phyloP scores from a whole-genome alignment of 2,888 invertebrate species.

The Eulithis prunata region DNA sequence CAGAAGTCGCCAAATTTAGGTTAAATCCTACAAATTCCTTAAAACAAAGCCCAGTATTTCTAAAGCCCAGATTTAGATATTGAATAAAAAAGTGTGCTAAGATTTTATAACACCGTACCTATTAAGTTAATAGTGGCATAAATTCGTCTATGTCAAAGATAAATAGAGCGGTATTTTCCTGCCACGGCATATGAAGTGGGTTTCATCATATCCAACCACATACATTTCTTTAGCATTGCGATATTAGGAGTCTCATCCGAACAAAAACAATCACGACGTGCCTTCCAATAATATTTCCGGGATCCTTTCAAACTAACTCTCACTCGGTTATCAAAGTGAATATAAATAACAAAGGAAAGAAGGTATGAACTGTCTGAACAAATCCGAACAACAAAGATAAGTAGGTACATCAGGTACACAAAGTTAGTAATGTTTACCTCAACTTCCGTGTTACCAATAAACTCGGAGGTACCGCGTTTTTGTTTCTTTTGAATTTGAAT shows the following conservation, averaged over 20 bases:
- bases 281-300: slow-evolving; percentile 25
- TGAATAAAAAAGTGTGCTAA: no score
- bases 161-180: not conserved
- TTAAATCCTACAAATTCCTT: no score
- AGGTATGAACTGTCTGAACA: not conserved
- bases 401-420: no score
- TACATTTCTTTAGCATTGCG: slow-evolving; percentile 10
- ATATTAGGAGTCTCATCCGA: slow-evolving; percentile 15
- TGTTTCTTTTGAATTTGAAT: no score
- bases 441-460: no score
- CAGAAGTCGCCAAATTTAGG: no score
- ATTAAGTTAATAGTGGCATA: not conserved
- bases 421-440: no score
- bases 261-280: slow-evolving; percentile 28
- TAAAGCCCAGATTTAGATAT: no score
- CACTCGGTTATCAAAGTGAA: slow-evolving; percentile 29
- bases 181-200: not conserved
- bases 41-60: no score
- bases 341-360: not conserved
- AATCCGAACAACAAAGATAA: not conserved
- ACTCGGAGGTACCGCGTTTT: no score
- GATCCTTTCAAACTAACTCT: slow-evolving; percentile 12
- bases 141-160: not conserved
- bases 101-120: no score
- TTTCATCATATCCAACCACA: not conserved